Conservation (phyloP, 1,140 invertebrate genomes). For the Adoxophyes honmai region DNA sequence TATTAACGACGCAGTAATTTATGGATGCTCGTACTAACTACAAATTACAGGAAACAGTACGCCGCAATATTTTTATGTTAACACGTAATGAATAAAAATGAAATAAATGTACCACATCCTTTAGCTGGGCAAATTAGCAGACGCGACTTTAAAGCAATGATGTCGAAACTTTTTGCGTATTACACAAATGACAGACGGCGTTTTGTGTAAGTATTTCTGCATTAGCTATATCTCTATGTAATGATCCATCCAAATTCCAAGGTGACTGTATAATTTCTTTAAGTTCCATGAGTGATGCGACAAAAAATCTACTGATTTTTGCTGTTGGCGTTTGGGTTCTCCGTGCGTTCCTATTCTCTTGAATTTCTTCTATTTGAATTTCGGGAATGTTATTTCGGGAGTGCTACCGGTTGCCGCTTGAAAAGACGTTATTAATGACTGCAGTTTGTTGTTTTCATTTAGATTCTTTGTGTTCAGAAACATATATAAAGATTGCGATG, state of each 20-base stretch:
- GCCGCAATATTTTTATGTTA: slow-evolving; percentile 1
- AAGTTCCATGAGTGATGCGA: not conserved
- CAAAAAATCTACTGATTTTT: not conserved
- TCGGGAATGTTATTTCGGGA: too few species aligned
- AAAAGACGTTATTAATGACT: too few species aligned
- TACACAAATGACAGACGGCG: not conserved
- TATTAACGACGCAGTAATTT: too few species aligned
- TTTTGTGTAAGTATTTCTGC: slow-evolving; percentile 1
- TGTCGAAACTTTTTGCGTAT: not conserved
- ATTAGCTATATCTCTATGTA: not conserved
- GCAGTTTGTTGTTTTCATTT: too few species aligned
- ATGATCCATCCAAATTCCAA: slow-evolving; percentile 2
- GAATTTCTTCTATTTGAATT: too few species aligned
- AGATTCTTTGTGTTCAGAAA: too few species aligned
- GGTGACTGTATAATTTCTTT: slow-evolving; percentile 9
- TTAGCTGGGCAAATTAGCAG: not conserved
- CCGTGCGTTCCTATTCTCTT: too few species aligned
- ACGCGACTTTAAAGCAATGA: not conserved
- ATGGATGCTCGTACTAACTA: too few species aligned
- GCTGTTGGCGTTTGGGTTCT: not conserved
- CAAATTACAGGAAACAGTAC: too few species aligned
- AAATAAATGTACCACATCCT: not conserved
- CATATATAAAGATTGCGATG: too few species aligned
- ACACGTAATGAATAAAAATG: not conserved
- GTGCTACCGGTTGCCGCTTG: too few species aligned